Evolutionary conservation across 2,888 invertebrate species (phyloP).

Genomic region (Autographa pulchrina): DNA sequence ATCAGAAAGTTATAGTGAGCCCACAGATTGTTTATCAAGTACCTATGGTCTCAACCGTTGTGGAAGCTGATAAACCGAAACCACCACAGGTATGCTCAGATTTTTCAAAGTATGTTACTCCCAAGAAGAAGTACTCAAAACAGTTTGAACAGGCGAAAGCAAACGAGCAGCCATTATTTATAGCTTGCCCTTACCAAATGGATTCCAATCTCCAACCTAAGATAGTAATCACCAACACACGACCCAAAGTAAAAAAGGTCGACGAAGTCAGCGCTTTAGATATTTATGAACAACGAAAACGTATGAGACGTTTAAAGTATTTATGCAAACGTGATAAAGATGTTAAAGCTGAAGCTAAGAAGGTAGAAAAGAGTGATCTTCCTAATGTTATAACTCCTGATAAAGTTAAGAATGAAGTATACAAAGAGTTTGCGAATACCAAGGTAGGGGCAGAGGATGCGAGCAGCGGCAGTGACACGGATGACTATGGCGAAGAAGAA

Average conservation of each 20-base stretch:
- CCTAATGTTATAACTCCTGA: constrained; percentile 81
- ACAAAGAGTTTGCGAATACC: constrained; percentile 77
- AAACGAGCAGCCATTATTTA: constrained; percentile 77
- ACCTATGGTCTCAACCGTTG: constrained; percentile 70
- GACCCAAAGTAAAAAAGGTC: constrained; percentile 70
- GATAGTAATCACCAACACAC: constrained; percentile 79
- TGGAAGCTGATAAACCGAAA: constrained; percentile 76
- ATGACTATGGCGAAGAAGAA: constrained; percentile 87
- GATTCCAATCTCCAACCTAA: constrained; percentile 81
- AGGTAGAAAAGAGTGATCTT: constrained; percentile 59
- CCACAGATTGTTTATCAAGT: constrained; percentile 84
- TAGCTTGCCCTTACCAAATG: constrained; percentile 82
- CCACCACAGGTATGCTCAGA: constrained; percentile 70
- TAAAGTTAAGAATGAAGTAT: constrained; percentile 80
- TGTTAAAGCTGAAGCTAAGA: constrained; percentile 54
- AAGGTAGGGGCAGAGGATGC: constrained; percentile 76
- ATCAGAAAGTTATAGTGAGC: constrained; percentile 79
- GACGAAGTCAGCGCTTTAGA: constrained; percentile 86
- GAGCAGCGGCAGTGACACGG: constrained; percentile 82
- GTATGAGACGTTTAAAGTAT: constrained; percentile 81
- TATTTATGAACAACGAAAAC: constrained; percentile 87
- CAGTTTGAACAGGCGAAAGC: constrained; percentile 68
- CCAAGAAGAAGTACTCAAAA: constrained; percentile 72
- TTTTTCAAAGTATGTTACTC: constrained; percentile 65
- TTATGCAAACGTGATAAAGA: constrained; percentile 71